phyloP scores from a whole-genome alignment of 2,888 invertebrate species.

The Agriotes lineatus region DNA sequence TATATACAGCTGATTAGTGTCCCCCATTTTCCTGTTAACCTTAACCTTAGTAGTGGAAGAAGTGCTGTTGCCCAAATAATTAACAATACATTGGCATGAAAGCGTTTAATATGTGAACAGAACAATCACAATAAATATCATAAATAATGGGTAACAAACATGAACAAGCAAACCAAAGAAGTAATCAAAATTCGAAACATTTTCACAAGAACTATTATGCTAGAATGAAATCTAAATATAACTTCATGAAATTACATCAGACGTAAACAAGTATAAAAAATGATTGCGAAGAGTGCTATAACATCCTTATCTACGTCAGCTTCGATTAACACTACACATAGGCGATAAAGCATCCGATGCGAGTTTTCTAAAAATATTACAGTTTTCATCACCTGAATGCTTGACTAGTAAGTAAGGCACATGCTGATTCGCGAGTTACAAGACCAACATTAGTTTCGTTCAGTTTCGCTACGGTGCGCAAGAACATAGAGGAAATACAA shows the following conservation, averaged over 20 bases:
- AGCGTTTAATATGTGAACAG: conserved; percentile 56
- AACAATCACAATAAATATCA: conserved; percentile 45
- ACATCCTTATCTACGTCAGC: background rate
- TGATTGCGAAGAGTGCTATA: background rate
- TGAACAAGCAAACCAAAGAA: conserved; percentile 30
- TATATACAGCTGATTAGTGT: too few species aligned
- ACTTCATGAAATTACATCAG: conserved; percentile 18
- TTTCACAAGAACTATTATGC: conserved; percentile 8
- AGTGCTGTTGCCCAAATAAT: conserved; percentile 49
- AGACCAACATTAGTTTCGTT: background rate
- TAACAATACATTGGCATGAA: conserved; percentile 54
- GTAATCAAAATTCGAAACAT: background rate
- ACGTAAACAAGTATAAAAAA: conserved; percentile 15
- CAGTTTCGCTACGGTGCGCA: background rate
- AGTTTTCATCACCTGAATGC: background rate
- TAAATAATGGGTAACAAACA: conserved; percentile 40
- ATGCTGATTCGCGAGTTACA: background rate
- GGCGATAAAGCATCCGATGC: conserved; percentile 21
- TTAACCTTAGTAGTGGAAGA: too few species aligned
- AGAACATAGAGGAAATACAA: conserved; percentile 1
- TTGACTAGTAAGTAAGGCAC: conserved; percentile 36
- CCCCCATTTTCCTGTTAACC: too few species aligned
- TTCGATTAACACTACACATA: conserved; percentile 30
- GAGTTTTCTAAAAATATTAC: background rate
- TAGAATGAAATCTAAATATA: conserved; percentile 21